These are phyloP conservation scores for Pediacus dermestoides DNA, from an alignment of 2,888 invertebrate species.

Conservation along the genomic window DNA sequence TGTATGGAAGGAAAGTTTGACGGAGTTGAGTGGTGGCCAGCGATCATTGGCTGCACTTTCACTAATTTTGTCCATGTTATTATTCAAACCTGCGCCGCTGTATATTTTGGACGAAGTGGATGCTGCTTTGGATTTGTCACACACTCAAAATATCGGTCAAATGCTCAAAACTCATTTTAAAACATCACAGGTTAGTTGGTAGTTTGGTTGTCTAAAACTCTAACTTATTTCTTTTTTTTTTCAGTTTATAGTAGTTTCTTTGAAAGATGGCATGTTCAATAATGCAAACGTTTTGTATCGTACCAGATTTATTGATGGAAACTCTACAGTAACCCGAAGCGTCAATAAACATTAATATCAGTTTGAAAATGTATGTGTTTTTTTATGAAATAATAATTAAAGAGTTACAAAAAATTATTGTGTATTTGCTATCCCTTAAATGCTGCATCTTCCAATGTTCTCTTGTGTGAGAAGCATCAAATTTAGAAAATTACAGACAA, in stretches of 20 bases:
- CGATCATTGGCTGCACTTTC: conserved; percentile 94
- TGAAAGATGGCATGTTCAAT: conserved; percentile 99
- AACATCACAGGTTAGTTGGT: conserved; percentile 67
- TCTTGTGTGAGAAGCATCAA: too few relatives aligned
- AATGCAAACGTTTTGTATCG: conserved; percentile 97
- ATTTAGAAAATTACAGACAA: too few relatives aligned
- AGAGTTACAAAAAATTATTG: too few relatives aligned
- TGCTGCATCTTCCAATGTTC: too few relatives aligned
- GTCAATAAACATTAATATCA: too few relatives aligned
- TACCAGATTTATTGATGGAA: conserved; percentile 92
- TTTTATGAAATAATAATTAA: too few relatives aligned
- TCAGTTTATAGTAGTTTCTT: conserved; percentile 95
- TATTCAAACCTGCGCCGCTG: conserved; percentile 96
- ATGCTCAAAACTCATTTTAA: conserved; percentile 91
- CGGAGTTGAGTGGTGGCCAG: conserved; percentile 96
- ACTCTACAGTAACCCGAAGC: conserved; percentile 79
- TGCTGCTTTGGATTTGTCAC: conserved; percentile 94
- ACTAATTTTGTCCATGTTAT: conserved; percentile 90
- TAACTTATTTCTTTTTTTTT: conserved; percentile 37
- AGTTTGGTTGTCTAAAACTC: conserved; percentile 1
- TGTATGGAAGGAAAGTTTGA: conserved; percentile 93
- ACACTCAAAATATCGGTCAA: conserved; percentile 97
- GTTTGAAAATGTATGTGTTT: too few relatives aligned
- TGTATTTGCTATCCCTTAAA: too few relatives aligned
- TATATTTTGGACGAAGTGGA: conserved; percentile 99